A percentile compares a stretch with the other conserved stretches of the same genome.
Evolutionary conservation across 2,888 invertebrate species (phyloP).

Genomic region (Nymphalis polychloros): DNA sequence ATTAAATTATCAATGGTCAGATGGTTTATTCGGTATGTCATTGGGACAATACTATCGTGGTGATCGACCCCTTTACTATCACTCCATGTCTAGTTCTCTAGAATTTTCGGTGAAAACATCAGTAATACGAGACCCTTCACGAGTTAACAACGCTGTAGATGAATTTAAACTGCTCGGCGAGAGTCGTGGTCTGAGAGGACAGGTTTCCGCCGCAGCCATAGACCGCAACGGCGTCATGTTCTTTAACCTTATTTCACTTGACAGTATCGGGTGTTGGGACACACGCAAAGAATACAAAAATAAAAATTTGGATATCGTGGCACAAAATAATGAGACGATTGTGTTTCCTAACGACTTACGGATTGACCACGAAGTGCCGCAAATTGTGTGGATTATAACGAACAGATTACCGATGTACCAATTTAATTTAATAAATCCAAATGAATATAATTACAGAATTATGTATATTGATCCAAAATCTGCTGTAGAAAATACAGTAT

Average conservation of each 20-base stretch:
- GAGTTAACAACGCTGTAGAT: conserved; percentile 61
- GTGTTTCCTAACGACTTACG: conserved; percentile 91
- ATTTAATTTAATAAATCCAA: conserved; percentile 84
- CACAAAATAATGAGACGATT: conserved; percentile 83
- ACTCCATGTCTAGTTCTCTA: conserved; percentile 90
- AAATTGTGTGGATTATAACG: conserved; percentile 88
- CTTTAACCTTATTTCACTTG: conserved; percentile 89
- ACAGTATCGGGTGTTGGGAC: conserved; percentile 92
- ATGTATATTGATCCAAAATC: conserved; percentile 84
- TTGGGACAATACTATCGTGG: conserved; percentile 81
- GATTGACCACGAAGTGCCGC: conserved; percentile 86
- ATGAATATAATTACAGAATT: conserved; percentile 87
- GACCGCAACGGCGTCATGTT: conserved; percentile 89
- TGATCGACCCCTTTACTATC: conserved; percentile 88
- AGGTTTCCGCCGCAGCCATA: conserved; percentile 88
- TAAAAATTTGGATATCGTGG: conserved; percentile 84
- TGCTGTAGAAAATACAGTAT: conserved; percentile 84
- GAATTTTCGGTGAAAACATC: conserved; percentile 89
- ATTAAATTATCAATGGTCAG: conserved; percentile 90
- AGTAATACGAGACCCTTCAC: conserved; percentile 84
- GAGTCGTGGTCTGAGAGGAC: conserved; percentile 83
- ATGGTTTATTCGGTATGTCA: conserved; percentile 89
- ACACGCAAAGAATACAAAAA: conserved; percentile 86
- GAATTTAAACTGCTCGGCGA: conserved; percentile 74
- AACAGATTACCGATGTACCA: conserved; percentile 89